phyloP scores from a whole-genome alignment of 2,888 invertebrate species.

The Vesta saturnalis region DNA sequence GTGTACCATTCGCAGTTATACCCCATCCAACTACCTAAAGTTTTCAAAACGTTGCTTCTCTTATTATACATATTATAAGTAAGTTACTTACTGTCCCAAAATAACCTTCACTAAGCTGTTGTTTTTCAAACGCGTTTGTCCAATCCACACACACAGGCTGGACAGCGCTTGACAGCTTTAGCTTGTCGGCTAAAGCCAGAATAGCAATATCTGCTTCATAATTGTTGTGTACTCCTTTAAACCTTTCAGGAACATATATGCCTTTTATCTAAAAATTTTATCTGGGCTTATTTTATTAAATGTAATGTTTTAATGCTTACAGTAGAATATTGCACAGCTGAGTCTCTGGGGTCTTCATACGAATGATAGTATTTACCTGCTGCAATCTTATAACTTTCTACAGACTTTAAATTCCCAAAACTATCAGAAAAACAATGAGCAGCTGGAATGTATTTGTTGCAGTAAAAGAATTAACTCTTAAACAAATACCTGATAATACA shows the following conservation, averaged over 20 bases:
- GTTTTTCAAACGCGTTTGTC: constrained; percentile 35
- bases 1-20: constrained; percentile 42
- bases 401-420: constrained; percentile 25
- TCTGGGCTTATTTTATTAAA: background rate
- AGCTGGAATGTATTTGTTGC: constrained; percentile 45
- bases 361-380: constrained; percentile 53
- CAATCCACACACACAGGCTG: constrained; percentile 57
- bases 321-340: constrained; percentile 12
- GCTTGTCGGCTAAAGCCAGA: constrained; percentile 48
- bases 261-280: constrained; percentile 41
- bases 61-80: background rate
- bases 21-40: constrained; percentile 55
- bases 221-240: constrained; percentile 44
- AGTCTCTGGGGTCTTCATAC: constrained; percentile 48
- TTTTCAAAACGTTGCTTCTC: background rate
- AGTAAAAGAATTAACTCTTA: too few relatives aligned
- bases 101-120: constrained; percentile 21
- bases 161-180: constrained; percentile 52
- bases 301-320: too few relatives aligned
- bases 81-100: constrained; percentile 47
- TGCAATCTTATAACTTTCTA: constrained; percentile 43
- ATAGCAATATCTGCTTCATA: constrained; percentile 56
- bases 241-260: constrained; percentile 44
- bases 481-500: constrained; percentile 52
- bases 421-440: constrained; percentile 53